Base-by-base conservation (phyloP, 35 echinoderm and acorn worm species). In the Acanthaster planci region DNA sequence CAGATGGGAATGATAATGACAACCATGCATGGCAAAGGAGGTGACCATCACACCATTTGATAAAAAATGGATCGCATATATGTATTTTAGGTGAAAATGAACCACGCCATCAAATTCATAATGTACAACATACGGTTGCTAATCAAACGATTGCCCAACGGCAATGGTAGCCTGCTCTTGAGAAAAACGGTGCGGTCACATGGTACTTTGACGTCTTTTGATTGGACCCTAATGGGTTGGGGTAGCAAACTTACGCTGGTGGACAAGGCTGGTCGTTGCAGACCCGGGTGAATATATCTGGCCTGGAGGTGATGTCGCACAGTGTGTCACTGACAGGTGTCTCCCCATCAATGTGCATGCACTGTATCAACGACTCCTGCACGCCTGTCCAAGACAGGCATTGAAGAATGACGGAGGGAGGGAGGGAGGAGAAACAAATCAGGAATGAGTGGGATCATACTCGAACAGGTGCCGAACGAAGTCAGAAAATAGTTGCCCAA, bases 221-320 rank as follows among this genome's bases (percentile, higher is more conserved):
- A n/a, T n/a, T n/a, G n/a, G n/a, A n/a, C n/a, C n/a, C n/a, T n/a
- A n/a, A n/a, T n/a, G n/a, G 4, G 4, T 47, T 47, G 42, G 9
- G 9, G 19, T 3, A 82, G 44, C 47, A 40, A 34, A 87, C 85
- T 78, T 78, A 87, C 85, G 54, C 51, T 78, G 85, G 85, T 47
- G 85, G 85, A 51, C 85, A 87, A 54, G 64, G 67, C 7, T 35
- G 27, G 7, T 87, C 47, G 55, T 87, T 87, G 52, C 85, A 87
- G 67, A 77, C 51, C 53, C 37, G 35, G 39, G 32, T 39, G 19
- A 87, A 26, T 27, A 51, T 40, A 32, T 21, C 16, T 12, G 76
- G 53, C 34, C 44, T 87, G 1, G 39, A 31, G 8, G 26, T 87
- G 52, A 77, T 50, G 19, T 78, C 50, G 55, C 85, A 87, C n/a